Evolutionary conservation across 2,797 vertebrate species (phyloP).

Genomic region (Zalophus californianus): DNA sequence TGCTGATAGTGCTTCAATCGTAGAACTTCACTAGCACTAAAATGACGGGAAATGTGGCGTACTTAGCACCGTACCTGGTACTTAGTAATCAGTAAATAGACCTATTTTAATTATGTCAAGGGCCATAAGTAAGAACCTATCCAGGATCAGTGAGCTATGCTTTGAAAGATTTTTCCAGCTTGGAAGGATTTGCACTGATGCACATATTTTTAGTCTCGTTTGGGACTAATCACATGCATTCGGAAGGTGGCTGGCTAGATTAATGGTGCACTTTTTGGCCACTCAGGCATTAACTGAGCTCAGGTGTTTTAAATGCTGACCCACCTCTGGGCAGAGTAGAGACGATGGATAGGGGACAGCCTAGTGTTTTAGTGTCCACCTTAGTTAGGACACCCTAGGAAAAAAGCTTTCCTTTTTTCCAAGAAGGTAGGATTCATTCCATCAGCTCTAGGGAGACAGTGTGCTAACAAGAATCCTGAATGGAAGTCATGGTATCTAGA

Average conservation of each 20-base stretch:
- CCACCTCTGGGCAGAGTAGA: neutral
- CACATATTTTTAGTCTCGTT: neutral
- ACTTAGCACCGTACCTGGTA: neutral
- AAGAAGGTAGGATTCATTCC: neutral
- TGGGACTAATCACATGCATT: neutral
- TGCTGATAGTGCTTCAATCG: fast-evolving
- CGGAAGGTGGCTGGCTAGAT: neutral
- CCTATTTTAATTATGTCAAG: neutral
- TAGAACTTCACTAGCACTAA: neutral
- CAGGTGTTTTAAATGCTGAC: neutral
- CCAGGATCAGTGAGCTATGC: no score
- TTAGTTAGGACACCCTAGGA: neutral
- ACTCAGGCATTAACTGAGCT: neutral
- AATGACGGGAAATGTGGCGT: neutral
- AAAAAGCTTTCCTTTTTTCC: neutral
- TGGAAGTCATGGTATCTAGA: neutral
- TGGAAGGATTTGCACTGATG: neutral
- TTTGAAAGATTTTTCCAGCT: neutral
- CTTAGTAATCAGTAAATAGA: neutral
- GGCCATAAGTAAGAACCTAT: neutral
- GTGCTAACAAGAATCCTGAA: neutral
- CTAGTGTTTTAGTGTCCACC: neutral
- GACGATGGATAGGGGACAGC: neutral
- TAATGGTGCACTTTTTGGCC: neutral
- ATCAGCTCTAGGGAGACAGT: neutral